Base-by-base conservation (phyloP, 2,797 vertebrate genomes). In the Danio jaintianensis region DNA sequence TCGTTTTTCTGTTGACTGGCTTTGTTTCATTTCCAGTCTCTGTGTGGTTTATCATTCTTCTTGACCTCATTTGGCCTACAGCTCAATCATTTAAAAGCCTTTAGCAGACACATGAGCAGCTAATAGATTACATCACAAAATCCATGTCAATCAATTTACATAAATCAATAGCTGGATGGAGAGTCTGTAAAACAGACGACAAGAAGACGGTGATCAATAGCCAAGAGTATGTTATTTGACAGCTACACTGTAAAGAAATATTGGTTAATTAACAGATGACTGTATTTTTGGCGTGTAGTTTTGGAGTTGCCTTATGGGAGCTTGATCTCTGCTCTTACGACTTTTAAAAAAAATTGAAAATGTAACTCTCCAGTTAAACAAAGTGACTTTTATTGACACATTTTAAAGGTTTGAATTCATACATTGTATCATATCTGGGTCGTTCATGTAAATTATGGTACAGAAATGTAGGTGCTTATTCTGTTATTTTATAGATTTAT, bases 11-110 rank as follows among this genome's bases (percentile, higher is more conserved):
- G 29, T 0, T 22, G 3, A 50, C 50, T 20, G 7, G 4, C 48
- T 56, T 38, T 38, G 78, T 73, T 67, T 74, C 52, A 11, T 80
- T 80, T 80, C 36, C 42, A 40, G 52, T 80, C 38, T 15, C 90
- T 92, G 90, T 92, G 88, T 90, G 92, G 91, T 91, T 88, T 86
- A 85, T 87, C 61, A 82, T 59, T 68, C 36, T 43, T 75, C 59
- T 69, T 48, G 63, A 52, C 61, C 42, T 79, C 20, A 83, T 89
- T 92, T 85, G 81, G 78, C 72, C 88, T 90, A 92, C 91, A 90
- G 90, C 88, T 90, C 89, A 87, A 89, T 93, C 89, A 92, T 93
- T 92, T 93, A 91, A 93, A 91, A 93, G 91, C 89, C 86, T 78
- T 73, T 87, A 87, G 87, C 88, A 90, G 76, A 89, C 90, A 92